phyloP scores from a whole-genome alignment of 2,797 vertebrate species.

The Pteropus rufus region DNA sequence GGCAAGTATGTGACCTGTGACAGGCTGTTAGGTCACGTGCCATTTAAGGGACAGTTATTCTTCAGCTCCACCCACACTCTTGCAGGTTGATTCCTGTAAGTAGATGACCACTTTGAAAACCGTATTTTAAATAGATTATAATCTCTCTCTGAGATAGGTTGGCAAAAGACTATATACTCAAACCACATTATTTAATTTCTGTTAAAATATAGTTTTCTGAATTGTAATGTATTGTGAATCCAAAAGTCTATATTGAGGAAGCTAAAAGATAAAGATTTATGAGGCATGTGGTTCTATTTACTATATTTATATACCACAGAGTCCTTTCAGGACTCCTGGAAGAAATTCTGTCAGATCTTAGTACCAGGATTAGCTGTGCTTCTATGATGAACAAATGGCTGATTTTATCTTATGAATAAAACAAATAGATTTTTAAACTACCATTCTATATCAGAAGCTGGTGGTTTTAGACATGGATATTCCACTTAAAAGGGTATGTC shows the following conservation, averaged over 20 bases:
- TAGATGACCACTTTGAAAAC: background rate
- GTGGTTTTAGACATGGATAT: background rate
- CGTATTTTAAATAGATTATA: background rate
- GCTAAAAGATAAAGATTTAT: background rate
- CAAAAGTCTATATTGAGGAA: background rate
- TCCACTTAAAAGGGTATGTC: background rate
- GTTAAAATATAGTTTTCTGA: background rate
- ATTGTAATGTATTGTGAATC: background rate
- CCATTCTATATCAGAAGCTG: background rate
- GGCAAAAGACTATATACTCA: background rate
- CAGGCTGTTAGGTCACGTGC: background rate
- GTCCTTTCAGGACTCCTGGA: background rate
- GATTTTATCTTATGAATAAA: background rate
- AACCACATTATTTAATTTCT: background rate
- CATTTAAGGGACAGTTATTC: background rate
- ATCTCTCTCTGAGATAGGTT: background rate
- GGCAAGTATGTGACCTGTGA: background rate
- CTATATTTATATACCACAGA: background rate
- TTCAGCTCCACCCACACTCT: background rate
- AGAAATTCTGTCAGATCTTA: conserved; percentile 18
- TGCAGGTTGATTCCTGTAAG: background rate
- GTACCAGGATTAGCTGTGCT: background rate
- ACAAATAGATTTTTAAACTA: background rate
- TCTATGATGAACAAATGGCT: background rate
- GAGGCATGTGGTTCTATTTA: background rate